Conservation (phyloP, 2,888 invertebrate genomes). For the Pandemis cinnamomeana region DNA sequence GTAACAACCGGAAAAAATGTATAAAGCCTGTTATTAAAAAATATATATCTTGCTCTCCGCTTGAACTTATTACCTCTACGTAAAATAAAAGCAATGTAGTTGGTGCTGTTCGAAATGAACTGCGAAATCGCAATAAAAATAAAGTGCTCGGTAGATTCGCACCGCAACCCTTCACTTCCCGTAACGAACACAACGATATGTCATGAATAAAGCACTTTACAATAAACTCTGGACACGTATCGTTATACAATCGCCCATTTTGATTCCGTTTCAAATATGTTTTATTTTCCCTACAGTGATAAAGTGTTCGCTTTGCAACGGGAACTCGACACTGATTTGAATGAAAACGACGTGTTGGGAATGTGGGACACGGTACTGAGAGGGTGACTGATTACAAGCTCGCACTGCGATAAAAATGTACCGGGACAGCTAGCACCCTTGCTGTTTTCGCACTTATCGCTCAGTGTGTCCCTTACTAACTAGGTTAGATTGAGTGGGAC, state of each 20-base stretch:
- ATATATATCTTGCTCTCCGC: too few relatives aligned
- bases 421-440: background rate
- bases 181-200: constrained; percentile 1
- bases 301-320: constrained; percentile 60
- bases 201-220: constrained; percentile 10
- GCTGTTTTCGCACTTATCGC: background rate
- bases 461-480: background rate
- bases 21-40: too few relatives aligned
- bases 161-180: background rate
- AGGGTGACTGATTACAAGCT: constrained; percentile 30
- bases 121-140: background rate
- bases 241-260: constrained; percentile 32
- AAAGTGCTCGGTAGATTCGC: background rate
- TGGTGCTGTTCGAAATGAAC: background rate
- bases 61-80: background rate
- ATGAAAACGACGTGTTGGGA: constrained; percentile 43
- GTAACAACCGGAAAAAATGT: too few relatives aligned
- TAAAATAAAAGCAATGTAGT: background rate
- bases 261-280: constrained; percentile 34
- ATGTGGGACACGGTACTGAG: constrained; percentile 34
- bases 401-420: constrained; percentile 8
- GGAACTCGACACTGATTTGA: constrained; percentile 54
- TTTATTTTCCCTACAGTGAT: constrained; percentile 52
- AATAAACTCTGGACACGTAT: constrained; percentile 21
- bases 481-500: background rate